Conservation (phyloP, 2,797 vertebrate species). For the Cyclopterus lumpus region DNA sequence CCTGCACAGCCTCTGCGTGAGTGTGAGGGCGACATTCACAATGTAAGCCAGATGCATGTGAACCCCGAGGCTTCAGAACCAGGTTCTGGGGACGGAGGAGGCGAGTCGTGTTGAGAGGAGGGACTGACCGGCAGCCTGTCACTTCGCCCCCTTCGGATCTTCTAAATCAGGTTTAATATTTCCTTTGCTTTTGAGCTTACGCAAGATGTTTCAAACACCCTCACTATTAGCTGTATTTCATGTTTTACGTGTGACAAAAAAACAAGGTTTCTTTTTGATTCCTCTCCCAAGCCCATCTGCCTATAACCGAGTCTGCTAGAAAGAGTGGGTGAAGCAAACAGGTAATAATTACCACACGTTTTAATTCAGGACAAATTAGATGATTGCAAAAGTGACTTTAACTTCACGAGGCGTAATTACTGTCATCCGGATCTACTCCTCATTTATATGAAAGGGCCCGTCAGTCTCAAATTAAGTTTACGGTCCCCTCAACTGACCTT, state of each 20-base stretch:
- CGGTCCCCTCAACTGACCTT: constrained; percentile 62
- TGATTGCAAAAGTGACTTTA: constrained; percentile 45
- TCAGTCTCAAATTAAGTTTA: constrained; percentile 52
- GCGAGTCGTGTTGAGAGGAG: background rate
- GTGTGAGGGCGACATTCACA: constrained; percentile 29
- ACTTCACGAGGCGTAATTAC: constrained; percentile 43
- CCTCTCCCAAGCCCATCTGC: background rate
- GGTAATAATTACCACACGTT: constrained; percentile 26
- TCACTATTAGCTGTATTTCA: background rate
- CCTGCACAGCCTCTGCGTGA: constrained; percentile 43
- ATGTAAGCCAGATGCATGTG: constrained; percentile 51
- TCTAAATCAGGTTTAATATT: background rate
- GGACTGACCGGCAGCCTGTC: background rate
- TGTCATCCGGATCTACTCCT: constrained; percentile 27
- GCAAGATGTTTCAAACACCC: background rate
- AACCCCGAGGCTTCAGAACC: constrained; percentile 31
- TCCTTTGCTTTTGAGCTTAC: background rate
- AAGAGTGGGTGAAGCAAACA: constrained; percentile 8
- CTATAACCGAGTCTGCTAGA: constrained; percentile 14
- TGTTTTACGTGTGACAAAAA: background rate
- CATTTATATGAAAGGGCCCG: constrained; percentile 38
- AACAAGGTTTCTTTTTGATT: background rate
- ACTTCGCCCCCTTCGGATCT: constrained; percentile 2
- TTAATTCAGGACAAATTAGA: constrained; percentile 48
- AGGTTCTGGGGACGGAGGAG: background rate